These are phyloP conservation scores for Ichneumon xanthorius DNA, from an alignment of 2,888 invertebrate genomes.

Conservation along the genomic window DNA sequence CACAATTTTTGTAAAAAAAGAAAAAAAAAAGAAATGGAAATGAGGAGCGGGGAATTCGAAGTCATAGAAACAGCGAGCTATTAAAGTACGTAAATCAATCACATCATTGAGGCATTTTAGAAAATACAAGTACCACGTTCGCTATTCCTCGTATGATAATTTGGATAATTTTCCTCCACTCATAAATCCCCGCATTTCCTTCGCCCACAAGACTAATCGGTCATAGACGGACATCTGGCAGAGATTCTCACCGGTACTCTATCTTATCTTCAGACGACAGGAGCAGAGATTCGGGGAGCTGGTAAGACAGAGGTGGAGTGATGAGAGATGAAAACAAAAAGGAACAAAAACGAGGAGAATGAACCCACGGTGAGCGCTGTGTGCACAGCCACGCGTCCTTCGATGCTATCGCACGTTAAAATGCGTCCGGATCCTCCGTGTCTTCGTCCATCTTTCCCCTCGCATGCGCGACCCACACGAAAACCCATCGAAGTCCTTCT, in stretches of 20 bases:
- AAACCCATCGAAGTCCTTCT: slow-evolving; percentile 9
- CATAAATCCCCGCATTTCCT: neutral
- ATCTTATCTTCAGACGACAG: slow-evolving; percentile 10
- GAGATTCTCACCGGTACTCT: slow-evolving; percentile 17
- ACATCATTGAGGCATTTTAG: neutral
- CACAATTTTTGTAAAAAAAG: too few relatives aligned
- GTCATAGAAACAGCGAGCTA: too few relatives aligned
- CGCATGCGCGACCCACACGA: neutral
- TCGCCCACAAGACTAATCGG: neutral
- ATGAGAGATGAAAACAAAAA: neutral
- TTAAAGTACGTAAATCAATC: neutral
- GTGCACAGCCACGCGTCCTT: slow-evolving; percentile 54
- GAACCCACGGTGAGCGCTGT: slow-evolving; percentile 16
- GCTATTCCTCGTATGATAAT: neutral
- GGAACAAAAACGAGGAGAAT: neutral
- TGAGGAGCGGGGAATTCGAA: too few relatives aligned
- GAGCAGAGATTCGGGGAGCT: neutral
- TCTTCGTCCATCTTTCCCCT: slow-evolving; percentile 34
- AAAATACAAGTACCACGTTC: neutral
- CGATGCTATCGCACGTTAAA: slow-evolving; percentile 62
- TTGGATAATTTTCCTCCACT: neutral
- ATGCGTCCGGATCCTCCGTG: slow-evolving; percentile 59
- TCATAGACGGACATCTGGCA: slow-evolving; percentile 11
- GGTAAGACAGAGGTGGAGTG: neutral
- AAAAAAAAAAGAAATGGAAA: too few relatives aligned